Percentiles rank a stretch among this genome's conserved stretches.
phyloP scores from a whole-genome alignment of 2,113 vertebrate genomes.

The Numida meleagris region DNA sequence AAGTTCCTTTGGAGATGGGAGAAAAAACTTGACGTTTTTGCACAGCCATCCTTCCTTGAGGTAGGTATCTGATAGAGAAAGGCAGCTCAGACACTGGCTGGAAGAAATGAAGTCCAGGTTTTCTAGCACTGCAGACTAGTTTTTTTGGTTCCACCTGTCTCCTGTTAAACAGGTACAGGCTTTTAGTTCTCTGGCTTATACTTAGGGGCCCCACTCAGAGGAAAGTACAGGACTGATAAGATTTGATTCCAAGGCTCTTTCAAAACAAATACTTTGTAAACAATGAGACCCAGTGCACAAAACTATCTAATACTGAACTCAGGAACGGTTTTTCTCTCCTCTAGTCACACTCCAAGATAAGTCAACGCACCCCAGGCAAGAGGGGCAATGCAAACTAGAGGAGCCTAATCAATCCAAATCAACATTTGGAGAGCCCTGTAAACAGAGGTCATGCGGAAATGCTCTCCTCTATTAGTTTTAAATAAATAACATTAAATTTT shows the following conservation, averaged over 20 bases:
- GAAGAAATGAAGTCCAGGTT: neutral
- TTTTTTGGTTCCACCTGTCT: neutral
- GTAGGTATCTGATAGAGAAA: neutral
- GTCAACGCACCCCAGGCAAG: neutral
- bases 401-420: neutral
- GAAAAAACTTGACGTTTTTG: neutral
- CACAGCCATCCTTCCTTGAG: neutral
- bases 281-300: constrained; percentile 11
- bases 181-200: neutral
- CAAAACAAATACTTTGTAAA: neutral
- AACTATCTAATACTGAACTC: neutral
- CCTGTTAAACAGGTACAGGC: neutral
- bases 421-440: neutral
- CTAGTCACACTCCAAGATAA: constrained; percentile 7
- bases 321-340: neutral
- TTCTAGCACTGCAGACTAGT: neutral
- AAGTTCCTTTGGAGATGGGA: neutral
- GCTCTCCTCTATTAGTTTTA: neutral
- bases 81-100: neutral
- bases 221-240: neutral
- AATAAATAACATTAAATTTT: neutral
- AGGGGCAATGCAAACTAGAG: neutral
- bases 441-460: neutral
- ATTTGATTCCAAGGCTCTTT: neutral
- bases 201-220: neutral